Conservation (phyloP, 2,113 vertebrate species). For the Sclerurus mexicanus region DNA sequence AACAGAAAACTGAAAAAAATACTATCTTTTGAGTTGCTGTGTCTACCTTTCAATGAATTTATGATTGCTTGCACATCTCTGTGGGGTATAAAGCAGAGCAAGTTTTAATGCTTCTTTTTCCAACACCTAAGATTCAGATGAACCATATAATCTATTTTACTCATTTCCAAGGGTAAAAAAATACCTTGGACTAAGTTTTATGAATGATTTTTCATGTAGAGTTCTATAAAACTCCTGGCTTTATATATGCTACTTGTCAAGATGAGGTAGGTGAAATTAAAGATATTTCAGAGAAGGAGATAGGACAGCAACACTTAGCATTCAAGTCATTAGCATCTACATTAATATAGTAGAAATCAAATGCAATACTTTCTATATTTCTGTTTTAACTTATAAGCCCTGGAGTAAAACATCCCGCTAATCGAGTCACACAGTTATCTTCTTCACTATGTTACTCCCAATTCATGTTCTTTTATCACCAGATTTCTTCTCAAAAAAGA, state of each 20-base stretch:
- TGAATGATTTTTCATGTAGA: not conserved
- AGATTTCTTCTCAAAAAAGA: not conserved
- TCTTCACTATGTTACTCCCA: not conserved
- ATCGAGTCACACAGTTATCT: not conserved
- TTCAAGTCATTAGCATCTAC: not conserved
- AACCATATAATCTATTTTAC: not conserved
- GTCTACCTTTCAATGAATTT: not conserved
- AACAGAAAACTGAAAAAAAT: not conserved
- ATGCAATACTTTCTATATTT: not conserved
- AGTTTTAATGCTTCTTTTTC: not conserved
- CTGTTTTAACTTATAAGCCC: not conserved
- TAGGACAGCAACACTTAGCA: not conserved
- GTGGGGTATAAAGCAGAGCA: not conserved
- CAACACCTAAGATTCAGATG: not conserved
- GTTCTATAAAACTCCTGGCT: not conserved
- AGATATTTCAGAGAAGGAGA: not conserved
- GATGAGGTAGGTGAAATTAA: not conserved
- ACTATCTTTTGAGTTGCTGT: not conserved
- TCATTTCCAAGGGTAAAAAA: not conserved
- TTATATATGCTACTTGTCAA: not conserved
- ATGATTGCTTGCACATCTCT: not conserved
- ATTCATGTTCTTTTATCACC: not conserved
- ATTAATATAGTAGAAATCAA: not conserved
- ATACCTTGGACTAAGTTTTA: not conserved
- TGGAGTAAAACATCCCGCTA: not conserved